phyloP scores from a whole-genome alignment of 2,113 vertebrate species.

The Mobula birostris region DNA sequence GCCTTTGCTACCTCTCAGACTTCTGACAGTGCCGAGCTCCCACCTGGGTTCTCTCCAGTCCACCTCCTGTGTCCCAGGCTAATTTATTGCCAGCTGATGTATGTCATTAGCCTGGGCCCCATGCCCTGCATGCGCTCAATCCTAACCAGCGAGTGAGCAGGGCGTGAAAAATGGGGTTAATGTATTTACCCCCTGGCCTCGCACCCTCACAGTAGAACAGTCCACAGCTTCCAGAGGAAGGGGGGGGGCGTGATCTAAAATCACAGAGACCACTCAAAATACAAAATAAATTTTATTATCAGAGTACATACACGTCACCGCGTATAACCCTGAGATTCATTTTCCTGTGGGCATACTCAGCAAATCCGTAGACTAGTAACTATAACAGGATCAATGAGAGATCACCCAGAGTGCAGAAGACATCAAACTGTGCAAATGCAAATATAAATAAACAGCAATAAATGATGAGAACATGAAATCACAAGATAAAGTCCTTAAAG shows the following conservation, averaged over 20 bases:
- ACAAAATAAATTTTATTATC: too few relatives aligned
- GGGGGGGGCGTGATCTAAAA: not conserved
- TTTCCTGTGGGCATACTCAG: too few relatives aligned
- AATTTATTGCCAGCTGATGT: constrained; percentile 27
- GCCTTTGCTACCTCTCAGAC: not conserved
- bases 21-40: not conserved
- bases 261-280: too few relatives aligned
- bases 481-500: too few relatives aligned
- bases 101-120: constrained; percentile 15
- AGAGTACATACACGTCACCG: too few relatives aligned
- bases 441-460: too few relatives aligned
- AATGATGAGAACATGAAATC: too few relatives aligned
- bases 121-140: constrained; percentile 37
- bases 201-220: not conserved
- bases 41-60: constrained; percentile 16
- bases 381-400: too few relatives aligned
- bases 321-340: too few relatives aligned
- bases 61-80: constrained; percentile 5
- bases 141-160: constrained; percentile 10
- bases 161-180: constrained; percentile 37
- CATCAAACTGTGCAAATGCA: too few relatives aligned
- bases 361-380: too few relatives aligned
- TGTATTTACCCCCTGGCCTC: not conserved
- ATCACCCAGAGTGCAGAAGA: too few relatives aligned
- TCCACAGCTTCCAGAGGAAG: not conserved